phyloP scores from a whole-genome alignment of 2,113 vertebrate genomes.

The Coryphaenoides rupestris region DNA sequence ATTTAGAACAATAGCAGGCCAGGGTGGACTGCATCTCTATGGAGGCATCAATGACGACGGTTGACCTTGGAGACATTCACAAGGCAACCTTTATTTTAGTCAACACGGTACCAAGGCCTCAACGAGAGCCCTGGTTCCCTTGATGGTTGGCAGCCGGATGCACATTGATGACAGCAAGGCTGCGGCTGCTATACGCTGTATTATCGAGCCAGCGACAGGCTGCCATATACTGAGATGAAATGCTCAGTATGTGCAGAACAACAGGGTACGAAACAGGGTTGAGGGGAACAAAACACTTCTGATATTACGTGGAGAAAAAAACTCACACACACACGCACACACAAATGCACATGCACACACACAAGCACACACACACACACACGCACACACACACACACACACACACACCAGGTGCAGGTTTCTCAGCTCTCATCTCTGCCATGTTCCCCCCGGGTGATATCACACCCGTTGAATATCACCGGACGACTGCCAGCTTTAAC shows the following conservation, averaged over 20 bases:
- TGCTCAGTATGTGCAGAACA: no score
- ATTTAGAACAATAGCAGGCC: no score
- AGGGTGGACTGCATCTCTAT: no score
- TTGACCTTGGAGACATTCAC: no score
- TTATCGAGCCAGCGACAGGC: slow-evolving; percentile 15
- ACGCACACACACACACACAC: no score
- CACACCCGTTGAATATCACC: slow-evolving; percentile 44
- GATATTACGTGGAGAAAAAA: slow-evolving; percentile 29
- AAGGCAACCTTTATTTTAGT: no score
- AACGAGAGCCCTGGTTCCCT: no score
- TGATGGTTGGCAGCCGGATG: slow-evolving; percentile 16
- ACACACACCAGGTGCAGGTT: slow-evolving; percentile 36
- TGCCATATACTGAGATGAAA: slow-evolving; percentile 14
- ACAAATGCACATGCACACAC: no score
- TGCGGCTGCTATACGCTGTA: slow-evolving; percentile 23
- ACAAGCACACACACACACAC: no score
- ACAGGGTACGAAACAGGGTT: background rate
- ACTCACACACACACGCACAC: background rate
- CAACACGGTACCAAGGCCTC: no score
- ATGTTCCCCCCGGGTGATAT: slow-evolving; percentile 40
- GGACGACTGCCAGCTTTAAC: slow-evolving; percentile 31
- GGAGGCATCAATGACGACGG: no score
- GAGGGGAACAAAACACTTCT: slow-evolving; percentile 15
- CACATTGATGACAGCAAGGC: slow-evolving; percentile 40
- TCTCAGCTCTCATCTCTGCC: slow-evolving; percentile 42